Percentiles rank a stretch among this genome's conserved stretches.
Evolutionary conservation across 1,140 invertebrate species (phyloP).

Genomic region (Venturia canescens): DNA sequence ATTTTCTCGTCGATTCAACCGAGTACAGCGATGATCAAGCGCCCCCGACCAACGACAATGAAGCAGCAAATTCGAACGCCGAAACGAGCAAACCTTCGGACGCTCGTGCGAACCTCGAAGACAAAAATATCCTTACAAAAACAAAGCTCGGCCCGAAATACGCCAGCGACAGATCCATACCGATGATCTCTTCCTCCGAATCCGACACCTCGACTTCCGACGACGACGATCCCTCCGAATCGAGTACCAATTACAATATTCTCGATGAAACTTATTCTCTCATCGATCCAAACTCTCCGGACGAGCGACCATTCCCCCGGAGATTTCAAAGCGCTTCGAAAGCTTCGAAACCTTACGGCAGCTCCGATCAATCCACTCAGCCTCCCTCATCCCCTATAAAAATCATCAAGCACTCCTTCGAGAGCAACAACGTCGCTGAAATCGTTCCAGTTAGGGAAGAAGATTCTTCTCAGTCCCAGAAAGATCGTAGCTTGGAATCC

Average conservation of each 20-base stretch:
- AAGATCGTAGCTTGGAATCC: slow-evolving; percentile 59
- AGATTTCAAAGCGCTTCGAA: neutral
- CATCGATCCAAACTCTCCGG: slow-evolving; percentile 26
- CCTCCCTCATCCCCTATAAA: neutral
- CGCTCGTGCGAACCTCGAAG: neutral
- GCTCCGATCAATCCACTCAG: too few relatives aligned
- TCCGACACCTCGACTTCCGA: slow-evolving; percentile 67
- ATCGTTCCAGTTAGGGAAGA: neutral
- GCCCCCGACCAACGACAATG: slow-evolving; percentile 14
- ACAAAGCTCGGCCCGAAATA: slow-evolving; percentile 5
- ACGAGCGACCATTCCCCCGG: neutral
- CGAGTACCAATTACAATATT: slow-evolving; percentile 66
- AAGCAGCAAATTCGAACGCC: slow-evolving; percentile 31
- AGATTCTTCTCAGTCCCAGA: neutral
- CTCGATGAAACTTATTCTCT: slow-evolving; percentile 51
- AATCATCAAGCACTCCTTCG: neutral
- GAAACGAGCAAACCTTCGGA: slow-evolving; percentile 22
- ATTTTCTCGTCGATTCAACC: slow-evolving; percentile 56
- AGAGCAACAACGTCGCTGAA: neutral
- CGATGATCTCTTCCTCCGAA: slow-evolving; percentile 70
- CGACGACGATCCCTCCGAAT: slow-evolving; percentile 65
- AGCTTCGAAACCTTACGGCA: neutral
- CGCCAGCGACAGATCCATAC: slow-evolving; percentile 48
- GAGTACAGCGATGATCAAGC: slow-evolving; percentile 33
- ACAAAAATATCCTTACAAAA: slow-evolving; percentile 9